phyloP scores from a whole-genome alignment of 2,797 vertebrate species.

The Threskiornis aethiopicus region DNA sequence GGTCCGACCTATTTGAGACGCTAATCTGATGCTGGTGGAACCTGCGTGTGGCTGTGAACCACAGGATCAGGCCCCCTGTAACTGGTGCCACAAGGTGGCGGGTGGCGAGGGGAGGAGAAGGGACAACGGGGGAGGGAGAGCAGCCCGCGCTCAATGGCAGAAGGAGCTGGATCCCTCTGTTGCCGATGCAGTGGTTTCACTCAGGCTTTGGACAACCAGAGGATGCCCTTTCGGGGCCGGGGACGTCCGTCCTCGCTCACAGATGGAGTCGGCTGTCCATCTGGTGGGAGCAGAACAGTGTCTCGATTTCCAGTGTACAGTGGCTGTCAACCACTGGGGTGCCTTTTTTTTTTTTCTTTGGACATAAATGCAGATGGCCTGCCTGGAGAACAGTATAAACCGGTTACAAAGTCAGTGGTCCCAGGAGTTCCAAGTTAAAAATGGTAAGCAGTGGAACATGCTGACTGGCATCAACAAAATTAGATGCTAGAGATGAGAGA shows the following conservation, averaged over 20 bases:
- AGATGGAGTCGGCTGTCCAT: not conserved
- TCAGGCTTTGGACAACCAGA: not conserved
- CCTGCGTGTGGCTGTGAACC: not conserved
- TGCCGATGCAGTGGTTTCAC: not conserved
- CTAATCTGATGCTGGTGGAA: not conserved
- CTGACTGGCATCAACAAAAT: not conserved
- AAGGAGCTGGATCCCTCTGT: accelerated
- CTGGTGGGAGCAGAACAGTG: not conserved
- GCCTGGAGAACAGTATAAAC: not conserved
- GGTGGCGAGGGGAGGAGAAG: not conserved
- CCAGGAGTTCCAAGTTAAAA: not conserved
- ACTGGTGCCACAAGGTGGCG: not conserved
- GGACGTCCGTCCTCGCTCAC: not conserved
- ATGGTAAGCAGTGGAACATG: not conserved
- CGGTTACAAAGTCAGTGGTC: not conserved
- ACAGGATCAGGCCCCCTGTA: not conserved
- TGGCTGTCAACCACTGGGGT: not conserved
- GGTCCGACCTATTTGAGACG: not conserved
- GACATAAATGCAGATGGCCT: not conserved
- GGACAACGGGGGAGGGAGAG: not conserved
- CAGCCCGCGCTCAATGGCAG: accelerated
- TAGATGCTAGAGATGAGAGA: not conserved
- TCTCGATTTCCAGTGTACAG: not conserved
- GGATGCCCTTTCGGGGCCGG: not conserved
- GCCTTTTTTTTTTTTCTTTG: not conserved